These are phyloP conservation scores for Gasterosteus nipponicus DNA, from an alignment of 2,113 vertebrate genomes.

Conservation along the genomic window DNA sequence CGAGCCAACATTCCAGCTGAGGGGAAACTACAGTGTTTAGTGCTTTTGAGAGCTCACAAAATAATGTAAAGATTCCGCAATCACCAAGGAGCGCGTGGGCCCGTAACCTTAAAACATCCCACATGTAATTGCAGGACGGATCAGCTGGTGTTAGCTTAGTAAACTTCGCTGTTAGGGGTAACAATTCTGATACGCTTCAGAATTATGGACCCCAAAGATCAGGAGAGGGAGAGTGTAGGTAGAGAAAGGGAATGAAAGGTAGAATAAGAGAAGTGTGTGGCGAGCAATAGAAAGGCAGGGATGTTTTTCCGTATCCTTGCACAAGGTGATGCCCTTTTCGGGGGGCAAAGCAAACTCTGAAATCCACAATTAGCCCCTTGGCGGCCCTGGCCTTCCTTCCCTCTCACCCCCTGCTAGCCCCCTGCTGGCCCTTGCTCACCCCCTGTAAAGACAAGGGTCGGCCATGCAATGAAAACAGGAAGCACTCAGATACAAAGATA, in stretches of 20 bases:
- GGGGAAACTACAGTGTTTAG: constrained; percentile 2
- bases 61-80: constrained; percentile 26
- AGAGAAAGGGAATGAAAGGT: constrained; percentile 37
- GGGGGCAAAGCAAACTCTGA: constrained; percentile 84
- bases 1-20: constrained; percentile 15
- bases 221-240: constrained; percentile 56
- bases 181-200: constrained; percentile 85
- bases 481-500: constrained; percentile 91
- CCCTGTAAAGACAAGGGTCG: constrained; percentile 88
- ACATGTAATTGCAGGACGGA: constrained; percentile 70
- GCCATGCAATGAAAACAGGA: constrained; percentile 92
- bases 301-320: constrained; percentile 43
- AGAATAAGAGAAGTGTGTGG: constrained; percentile 1
- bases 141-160: constrained; percentile 74
- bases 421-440: constrained; percentile 81
- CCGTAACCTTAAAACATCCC: constrained; percentile 61
- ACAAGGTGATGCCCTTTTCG: constrained; percentile 78
- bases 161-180: constrained; percentile 86
- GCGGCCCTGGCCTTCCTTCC: constrained; percentile 84
- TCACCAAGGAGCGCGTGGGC: constrained; percentile 36
- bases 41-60: constrained; percentile 23
- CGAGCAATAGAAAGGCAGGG: constrained; percentile 11
- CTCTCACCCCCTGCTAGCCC: constrained; percentile 84
- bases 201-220: constrained; percentile 78
- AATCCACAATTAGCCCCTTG: constrained; percentile 88